phyloP scores from a whole-genome alignment of 2,888 invertebrate genomes.

The Cryptophagus acutangulus region DNA sequence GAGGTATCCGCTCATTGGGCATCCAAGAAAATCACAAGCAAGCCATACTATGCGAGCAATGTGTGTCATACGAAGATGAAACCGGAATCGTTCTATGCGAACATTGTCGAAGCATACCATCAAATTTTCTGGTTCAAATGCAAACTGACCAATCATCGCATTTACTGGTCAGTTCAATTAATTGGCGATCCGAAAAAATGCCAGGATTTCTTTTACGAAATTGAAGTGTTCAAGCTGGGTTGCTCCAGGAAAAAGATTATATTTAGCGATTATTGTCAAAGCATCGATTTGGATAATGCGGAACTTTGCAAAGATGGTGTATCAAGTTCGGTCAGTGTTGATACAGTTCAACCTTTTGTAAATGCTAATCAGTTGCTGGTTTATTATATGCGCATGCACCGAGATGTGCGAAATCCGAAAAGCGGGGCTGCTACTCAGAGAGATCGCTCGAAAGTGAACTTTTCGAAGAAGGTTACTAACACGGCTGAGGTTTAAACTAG shows the following conservation, averaged over 20 bases:
- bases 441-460: no score
- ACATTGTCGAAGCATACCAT: slow-evolving; percentile 27
- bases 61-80: slow-evolving; percentile 30
- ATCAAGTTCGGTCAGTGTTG: slow-evolving; percentile 21
- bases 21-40: slow-evolving; percentile 26
- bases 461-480: no score
- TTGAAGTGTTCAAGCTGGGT: slow-evolving; percentile 28
- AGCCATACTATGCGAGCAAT: slow-evolving; percentile 24
- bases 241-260: slow-evolving; percentile 20
- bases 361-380: slow-evolving; percentile 25
- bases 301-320: slow-evolving; percentile 21
- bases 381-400: slow-evolving; percentile 27
- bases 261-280: slow-evolving; percentile 29
- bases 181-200: slow-evolving; percentile 24
- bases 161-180: slow-evolving; percentile 30
- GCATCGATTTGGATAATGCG: slow-evolving; percentile 23
- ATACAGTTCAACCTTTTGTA: slow-evolving; percentile 22
- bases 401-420: no score
- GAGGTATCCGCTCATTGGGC: slow-evolving; percentile 28
- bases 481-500: no score
- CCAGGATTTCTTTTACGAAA: slow-evolving; percentile 27
- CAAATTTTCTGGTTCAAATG: slow-evolving; percentile 33
- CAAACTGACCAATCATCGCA: slow-evolving; percentile 21
- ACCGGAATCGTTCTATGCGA: slow-evolving; percentile 26
- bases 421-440: no score